Percentiles rank a stretch among this genome's conserved stretches.
Evolutionary conservation across 2,113 vertebrate species (phyloP).

Genomic region (Beaufortia kweichowensis): DNA sequence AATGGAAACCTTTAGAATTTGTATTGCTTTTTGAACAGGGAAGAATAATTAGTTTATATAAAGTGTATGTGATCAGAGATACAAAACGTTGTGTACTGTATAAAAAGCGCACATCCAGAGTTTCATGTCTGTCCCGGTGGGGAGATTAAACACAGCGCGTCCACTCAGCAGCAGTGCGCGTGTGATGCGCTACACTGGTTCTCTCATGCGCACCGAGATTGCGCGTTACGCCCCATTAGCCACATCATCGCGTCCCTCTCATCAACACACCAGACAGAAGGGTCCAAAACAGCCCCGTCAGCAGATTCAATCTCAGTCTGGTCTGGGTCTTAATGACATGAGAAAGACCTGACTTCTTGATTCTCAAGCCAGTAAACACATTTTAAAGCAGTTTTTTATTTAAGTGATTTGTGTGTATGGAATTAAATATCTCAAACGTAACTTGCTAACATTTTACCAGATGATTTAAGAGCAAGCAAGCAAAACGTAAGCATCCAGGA

Average conservation of each 20-base stretch:
- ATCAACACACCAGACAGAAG: conserved; percentile 42
- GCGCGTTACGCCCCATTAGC: conserved; percentile 72
- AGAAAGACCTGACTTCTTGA: background rate
- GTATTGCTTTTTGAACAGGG: too few relatives aligned
- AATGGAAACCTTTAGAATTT: too few relatives aligned
- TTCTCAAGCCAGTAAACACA: conserved; percentile 13
- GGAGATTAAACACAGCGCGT: conserved; percentile 57
- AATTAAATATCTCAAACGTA: too few relatives aligned
- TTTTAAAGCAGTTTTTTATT: too few relatives aligned
- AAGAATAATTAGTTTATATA: too few relatives aligned
- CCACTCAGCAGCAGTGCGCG: conserved; percentile 43
- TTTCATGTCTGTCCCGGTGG: conserved; percentile 47
- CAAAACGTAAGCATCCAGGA: too few relatives aligned
- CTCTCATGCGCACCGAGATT: conserved; percentile 65
- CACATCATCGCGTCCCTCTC: conserved; percentile 60
- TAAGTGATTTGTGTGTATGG: too few relatives aligned
- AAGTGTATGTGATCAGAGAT: too few relatives aligned
- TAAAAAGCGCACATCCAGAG: background rate
- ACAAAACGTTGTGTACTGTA: background rate
- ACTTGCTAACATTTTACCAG: too few relatives aligned
- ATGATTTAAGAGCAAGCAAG: too few relatives aligned
- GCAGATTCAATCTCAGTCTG: conserved; percentile 42
- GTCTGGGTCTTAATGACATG: background rate
- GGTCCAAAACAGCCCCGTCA: conserved; percentile 38
- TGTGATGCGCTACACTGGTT: conserved; percentile 43